phyloP scores from a whole-genome alignment of 2,888 invertebrate genomes.

The Amphiduros pacificus region DNA sequence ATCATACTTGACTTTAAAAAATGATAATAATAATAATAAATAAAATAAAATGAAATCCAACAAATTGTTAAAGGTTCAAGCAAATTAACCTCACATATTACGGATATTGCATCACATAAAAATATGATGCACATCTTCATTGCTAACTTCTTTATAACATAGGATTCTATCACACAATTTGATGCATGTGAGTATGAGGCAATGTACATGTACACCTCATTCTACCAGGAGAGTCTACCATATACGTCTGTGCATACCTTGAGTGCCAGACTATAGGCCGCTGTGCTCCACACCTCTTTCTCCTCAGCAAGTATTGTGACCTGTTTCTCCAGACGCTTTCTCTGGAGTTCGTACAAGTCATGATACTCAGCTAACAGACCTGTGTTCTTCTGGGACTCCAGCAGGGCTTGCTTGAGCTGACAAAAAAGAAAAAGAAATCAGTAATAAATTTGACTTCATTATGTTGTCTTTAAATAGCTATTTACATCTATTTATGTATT shows the following conservation, averaged over 20 bases:
- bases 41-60: too few relatives aligned
- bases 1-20: too few relatives aligned
- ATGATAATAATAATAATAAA: too few relatives aligned
- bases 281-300: slow-evolving; percentile 57
- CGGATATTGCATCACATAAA: too few relatives aligned
- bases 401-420: slow-evolving; percentile 53
- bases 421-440: slow-evolving; percentile 1
- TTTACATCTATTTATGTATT: neutral
- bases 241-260: slow-evolving; percentile 55
- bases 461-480: neutral
- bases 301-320: slow-evolving; percentile 53
- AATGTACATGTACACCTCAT: too few relatives aligned
- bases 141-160: too few relatives aligned
- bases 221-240: too few relatives aligned
- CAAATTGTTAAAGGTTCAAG: too few relatives aligned
- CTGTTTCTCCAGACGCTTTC: slow-evolving; percentile 52
- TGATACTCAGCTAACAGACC: slow-evolving; percentile 58
- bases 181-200: too few relatives aligned
- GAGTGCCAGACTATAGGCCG: slow-evolving; percentile 56
- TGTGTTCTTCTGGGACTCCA: slow-evolving; percentile 57
- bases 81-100: too few relatives aligned
- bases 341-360: slow-evolving; percentile 58
- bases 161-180: too few relatives aligned
- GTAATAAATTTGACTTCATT: neutral
- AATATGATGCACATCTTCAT: too few relatives aligned